Evolutionary conservation across 2,113 vertebrate species (phyloP).

Genomic region (Psilopogon haemacephalus): DNA sequence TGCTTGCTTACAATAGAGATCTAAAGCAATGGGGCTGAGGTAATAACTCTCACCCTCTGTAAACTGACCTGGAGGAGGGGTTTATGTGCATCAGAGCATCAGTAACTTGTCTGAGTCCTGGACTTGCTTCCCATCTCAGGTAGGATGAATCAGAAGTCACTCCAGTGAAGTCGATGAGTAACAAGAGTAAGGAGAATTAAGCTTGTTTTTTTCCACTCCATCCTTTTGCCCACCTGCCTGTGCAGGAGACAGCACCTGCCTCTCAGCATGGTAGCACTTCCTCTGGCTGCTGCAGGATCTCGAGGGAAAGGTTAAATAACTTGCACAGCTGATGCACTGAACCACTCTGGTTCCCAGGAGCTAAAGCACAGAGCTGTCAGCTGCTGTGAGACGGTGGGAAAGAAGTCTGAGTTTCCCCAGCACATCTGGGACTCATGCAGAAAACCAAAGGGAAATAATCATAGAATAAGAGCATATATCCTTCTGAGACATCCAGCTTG

Average conservation of each 20-base stretch:
- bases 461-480: rapidly evolving
- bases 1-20: neutral
- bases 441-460: neutral
- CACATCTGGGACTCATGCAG: neutral
- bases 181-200: neutral
- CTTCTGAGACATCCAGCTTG: neutral
- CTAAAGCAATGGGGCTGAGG: neutral
- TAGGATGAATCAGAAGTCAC: neutral
- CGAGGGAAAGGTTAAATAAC: neutral
- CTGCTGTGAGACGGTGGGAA: neutral
- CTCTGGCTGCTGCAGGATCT: neutral
- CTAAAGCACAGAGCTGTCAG: neutral
- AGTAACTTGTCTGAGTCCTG: neutral
- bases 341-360: neutral
- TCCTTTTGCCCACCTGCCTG: neutral
- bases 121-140: neutral
- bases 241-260: neutral
- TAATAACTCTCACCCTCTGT: neutral
- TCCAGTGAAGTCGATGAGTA: neutral
- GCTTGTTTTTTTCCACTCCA: neutral
- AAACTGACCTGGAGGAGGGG: neutral
- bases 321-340: neutral
- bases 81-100: neutral
- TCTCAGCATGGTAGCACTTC: neutral
- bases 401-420: neutral